Evolutionary conservation across 2,113 vertebrate genomes (phyloP).

Genomic region (Siniperca chuatsi): DNA sequence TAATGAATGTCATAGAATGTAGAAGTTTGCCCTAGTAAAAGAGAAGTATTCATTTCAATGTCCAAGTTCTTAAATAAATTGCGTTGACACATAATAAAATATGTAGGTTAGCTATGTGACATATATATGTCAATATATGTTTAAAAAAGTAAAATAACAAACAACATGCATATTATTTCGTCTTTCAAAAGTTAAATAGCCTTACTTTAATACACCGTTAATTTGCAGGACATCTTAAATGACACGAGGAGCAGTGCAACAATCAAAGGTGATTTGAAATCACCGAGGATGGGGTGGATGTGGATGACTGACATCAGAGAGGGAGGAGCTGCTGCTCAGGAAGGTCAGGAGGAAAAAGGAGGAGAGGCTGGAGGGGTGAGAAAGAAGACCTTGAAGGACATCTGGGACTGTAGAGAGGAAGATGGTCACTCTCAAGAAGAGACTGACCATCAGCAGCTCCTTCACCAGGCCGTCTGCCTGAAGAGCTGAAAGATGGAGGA

Average conservation of each 20-base stretch:
- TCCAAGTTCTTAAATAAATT: not conserved
- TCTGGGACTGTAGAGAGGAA: not conserved
- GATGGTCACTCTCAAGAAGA: constrained; percentile 27
- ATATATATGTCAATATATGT: too few species aligned
- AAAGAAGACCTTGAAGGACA: constrained; percentile 7
- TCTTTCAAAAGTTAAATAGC: not conserved
- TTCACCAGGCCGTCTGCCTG: not conserved
- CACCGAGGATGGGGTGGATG: not conserved
- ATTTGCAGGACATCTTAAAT: not conserved
- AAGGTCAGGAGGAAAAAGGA: not conserved
- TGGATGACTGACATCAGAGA: not conserved
- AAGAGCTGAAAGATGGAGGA: constrained; percentile 4
- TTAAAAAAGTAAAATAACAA: too few species aligned
- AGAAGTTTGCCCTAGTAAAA: not conserved
- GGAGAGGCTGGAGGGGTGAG: not conserved
- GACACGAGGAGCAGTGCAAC: not conserved
- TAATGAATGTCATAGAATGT: not conserved
- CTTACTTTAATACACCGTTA: not conserved
- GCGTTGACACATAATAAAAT: too few species aligned
- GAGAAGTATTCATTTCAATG: too few species aligned
- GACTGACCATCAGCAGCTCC: constrained; percentile 13
- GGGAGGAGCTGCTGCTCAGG: constrained; percentile 6
- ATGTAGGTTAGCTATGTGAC: too few species aligned
- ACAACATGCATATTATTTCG: too few species aligned
- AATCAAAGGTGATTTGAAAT: not conserved